Conservation (phyloP, 2,797 vertebrate species). For the Lagodon rhomboides region DNA sequence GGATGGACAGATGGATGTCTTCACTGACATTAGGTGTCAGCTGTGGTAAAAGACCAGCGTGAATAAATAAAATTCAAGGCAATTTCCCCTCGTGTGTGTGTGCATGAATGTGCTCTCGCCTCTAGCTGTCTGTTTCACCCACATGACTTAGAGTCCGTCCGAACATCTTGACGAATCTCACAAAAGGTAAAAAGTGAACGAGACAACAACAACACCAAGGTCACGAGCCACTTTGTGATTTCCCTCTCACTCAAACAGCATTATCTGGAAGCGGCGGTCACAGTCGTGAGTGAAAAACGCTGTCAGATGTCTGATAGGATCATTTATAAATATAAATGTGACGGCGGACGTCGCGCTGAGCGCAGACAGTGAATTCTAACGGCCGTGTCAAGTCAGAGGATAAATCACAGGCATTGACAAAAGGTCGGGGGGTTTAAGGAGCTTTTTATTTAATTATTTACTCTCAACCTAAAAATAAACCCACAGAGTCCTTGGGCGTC, state of each 20-base stretch:
- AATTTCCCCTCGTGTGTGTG: neutral
- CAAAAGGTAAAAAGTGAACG: constrained; percentile 17
- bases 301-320: constrained; percentile 50
- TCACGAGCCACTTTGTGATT: constrained; percentile 32
- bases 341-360: constrained; percentile 38
- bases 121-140: neutral
- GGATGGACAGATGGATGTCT: neutral
- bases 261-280: constrained; percentile 41
- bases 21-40: constrained; percentile 7
- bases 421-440: constrained; percentile 58
- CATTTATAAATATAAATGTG: constrained; percentile 57
- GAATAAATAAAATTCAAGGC: constrained; percentile 4
- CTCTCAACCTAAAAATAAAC: constrained; percentile 59
- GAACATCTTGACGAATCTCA: neutral
- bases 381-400: constrained; percentile 45
- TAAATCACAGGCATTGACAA: constrained; percentile 55
- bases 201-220: constrained; percentile 32
- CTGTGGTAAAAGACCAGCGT: constrained; percentile 6
- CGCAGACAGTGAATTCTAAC: constrained; percentile 39
- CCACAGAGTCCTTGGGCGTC: constrained; percentile 18
- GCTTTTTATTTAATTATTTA: constrained; percentile 62
- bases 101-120: neutral
- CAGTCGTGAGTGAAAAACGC: constrained; percentile 30
- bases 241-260: constrained; percentile 14
- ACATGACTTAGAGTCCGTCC: neutral